Conservation (phyloP, 2,888 invertebrate species). For the Perithous albicinctus region DNA sequence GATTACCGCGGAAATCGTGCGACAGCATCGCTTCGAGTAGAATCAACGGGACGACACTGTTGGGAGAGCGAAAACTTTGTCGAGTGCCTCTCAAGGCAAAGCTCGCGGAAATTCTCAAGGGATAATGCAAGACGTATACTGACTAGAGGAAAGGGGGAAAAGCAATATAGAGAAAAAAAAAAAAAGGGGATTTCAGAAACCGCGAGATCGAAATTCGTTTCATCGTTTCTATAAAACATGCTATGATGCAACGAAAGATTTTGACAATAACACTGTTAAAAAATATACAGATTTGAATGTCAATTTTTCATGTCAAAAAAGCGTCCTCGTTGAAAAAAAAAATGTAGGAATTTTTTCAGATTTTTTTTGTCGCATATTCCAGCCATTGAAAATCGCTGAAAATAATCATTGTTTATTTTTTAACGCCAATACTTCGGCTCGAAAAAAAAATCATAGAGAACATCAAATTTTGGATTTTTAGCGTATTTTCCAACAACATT, state of each 20-base stretch:
- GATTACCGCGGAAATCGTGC: conserved; percentile 17
- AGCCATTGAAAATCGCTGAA: too few species aligned
- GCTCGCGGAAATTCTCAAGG: conserved; percentile 25
- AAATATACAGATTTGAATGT: too few species aligned
- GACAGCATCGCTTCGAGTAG: conserved; percentile 9
- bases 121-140: not conserved
- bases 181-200: not conserved
- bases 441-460: too few species aligned
- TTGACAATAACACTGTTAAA: too few species aligned
- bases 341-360: too few species aligned
- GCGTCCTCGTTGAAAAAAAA: too few species aligned
- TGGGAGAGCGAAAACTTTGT: conserved; percentile 28
- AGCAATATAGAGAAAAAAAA: conserved; percentile 7
- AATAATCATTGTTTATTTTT: too few species aligned
- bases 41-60: conserved; percentile 26
- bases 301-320: too few species aligned
- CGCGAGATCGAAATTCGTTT: not conserved
- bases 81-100: conserved; percentile 9
- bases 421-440: too few species aligned
- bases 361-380: too few species aligned
- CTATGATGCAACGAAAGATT: not conserved
- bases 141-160: not conserved
- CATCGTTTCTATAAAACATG: not conserved
- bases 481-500: too few species aligned
- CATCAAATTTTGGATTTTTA: too few species aligned